phyloP scores from a whole-genome alignment of 2,113 vertebrate genomes.

The Podocnemis expansa region DNA sequence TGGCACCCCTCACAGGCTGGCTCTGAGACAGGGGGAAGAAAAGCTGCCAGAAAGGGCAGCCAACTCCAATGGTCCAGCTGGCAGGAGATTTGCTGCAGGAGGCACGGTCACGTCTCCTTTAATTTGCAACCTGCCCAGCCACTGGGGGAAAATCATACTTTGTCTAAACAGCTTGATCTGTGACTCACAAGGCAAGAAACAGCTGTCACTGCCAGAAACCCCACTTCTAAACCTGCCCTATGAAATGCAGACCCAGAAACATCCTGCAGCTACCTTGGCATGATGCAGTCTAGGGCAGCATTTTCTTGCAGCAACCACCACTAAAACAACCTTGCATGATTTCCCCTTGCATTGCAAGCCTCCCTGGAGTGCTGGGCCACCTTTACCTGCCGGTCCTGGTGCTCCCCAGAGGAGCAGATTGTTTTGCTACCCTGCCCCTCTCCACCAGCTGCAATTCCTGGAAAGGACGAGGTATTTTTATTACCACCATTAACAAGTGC shows the following conservation, averaged over 20 bases:
- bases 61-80: neutral
- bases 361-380: neutral
- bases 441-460: neutral
- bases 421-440: neutral
- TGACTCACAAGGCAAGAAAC: neutral
- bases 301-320: neutral
- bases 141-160: neutral
- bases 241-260: neutral
- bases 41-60: neutral
- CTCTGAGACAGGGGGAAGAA: neutral
- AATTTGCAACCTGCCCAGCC: too few species aligned
- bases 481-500: neutral
- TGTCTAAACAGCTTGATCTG: neutral
- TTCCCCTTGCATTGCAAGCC: neutral
- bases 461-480: neutral
- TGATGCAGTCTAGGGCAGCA: neutral
- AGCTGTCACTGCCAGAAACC: neutral
- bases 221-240: neutral
- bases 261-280: neutral
- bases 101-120: neutral
- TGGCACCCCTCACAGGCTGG: neutral
- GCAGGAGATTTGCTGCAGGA: neutral
- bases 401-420: neutral
- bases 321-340: neutral
- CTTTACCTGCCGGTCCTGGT: neutral